Conservation (phyloP, 1,140 invertebrate species). For the Halyomorpha halys region DNA sequence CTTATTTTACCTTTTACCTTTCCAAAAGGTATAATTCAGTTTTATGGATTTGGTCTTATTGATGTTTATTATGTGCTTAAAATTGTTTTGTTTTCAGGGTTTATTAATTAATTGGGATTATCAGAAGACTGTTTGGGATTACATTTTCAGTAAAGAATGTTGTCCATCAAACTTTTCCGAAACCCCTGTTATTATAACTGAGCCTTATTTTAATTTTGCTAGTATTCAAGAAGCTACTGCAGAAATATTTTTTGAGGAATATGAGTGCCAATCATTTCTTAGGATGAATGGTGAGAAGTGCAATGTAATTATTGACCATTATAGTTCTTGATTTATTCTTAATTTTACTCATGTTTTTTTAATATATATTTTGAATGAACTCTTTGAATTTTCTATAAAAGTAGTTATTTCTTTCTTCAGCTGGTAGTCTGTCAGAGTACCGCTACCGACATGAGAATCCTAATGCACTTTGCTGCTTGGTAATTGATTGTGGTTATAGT, state of each 20-base stretch:
- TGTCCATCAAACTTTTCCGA: slow-evolving; percentile 67
- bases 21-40: slow-evolving; percentile 60
- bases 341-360: too few species aligned
- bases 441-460: slow-evolving; percentile 43
- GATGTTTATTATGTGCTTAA: background rate
- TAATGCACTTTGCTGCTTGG: slow-evolving; percentile 58
- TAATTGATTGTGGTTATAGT: slow-evolving; percentile 91
- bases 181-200: slow-evolving; percentile 77
- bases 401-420: slow-evolving; percentile 34
- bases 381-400: background rate
- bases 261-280: slow-evolving; percentile 76
- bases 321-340: too few species aligned
- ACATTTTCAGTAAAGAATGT: slow-evolving; percentile 82
- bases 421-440: slow-evolving; percentile 42
- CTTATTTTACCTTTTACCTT: slow-evolving; percentile 86
- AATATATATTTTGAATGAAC: too few species aligned
- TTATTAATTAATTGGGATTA: slow-evolving; percentile 93
- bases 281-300: slow-evolving; percentile 55
- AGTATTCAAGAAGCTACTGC: slow-evolving; percentile 86
- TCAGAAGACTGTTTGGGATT: slow-evolving; percentile 94
- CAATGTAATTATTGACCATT: too few species aligned
- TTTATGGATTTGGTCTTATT: background rate
- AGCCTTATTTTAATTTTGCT: slow-evolving; percentile 89
- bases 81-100: slow-evolving; percentile 45
- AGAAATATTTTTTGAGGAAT: slow-evolving; percentile 97